Base-by-base conservation (phyloP, 2,797 vertebrate genomes). In the Myiothlypis chrysogaster region DNA sequence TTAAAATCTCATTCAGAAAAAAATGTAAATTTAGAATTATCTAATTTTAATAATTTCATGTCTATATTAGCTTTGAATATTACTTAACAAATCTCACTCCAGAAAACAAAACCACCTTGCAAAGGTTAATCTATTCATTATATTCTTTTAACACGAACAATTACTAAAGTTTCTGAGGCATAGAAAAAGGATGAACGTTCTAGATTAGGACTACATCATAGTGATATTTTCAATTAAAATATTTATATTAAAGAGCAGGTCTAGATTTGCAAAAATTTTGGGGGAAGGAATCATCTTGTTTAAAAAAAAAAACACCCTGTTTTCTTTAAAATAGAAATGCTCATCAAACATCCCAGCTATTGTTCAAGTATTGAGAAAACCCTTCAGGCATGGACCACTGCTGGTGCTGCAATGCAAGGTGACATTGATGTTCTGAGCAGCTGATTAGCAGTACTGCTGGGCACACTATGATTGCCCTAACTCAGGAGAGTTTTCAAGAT, bases 401-500 rank as follows among this genome's bases (percentile, higher is more conserved):
- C 19, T 66, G 55, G 52, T 63, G 50, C 72, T 87, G 46, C 59
- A 87, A 57, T 20, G 28, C 43, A 50, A 50, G 49, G 60, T 91
- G 83, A 59, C 56, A 63, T 4, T 75, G 50, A 14, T 75, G 57
- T n/a, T 93, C 80, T 69, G 80, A 86, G 56, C 47, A 66, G 35
- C 46, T 77, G 57, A 61, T 68, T 25, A 73, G 41, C 32, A 30
- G 5, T 14, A 55, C 44, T 76, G 70, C 83, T 91, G 83, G 53
- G 60, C 44, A 70, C 25, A 22, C 5, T 34, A 2, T 37, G 30
- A 22, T 60, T 79, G 65, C 65, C 27, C 35, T 7, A 91, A 66
- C 52, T 94, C 59, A 1, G 34, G 41, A 87, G 55, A 89, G 66
- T 87, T 91, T 89, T 87, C 22, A 64, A 83, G 56, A 64, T 73